Evolutionary conservation across 2,888 invertebrate species (phyloP).

Genomic region (Kuschelorhynchus macadamiae): DNA sequence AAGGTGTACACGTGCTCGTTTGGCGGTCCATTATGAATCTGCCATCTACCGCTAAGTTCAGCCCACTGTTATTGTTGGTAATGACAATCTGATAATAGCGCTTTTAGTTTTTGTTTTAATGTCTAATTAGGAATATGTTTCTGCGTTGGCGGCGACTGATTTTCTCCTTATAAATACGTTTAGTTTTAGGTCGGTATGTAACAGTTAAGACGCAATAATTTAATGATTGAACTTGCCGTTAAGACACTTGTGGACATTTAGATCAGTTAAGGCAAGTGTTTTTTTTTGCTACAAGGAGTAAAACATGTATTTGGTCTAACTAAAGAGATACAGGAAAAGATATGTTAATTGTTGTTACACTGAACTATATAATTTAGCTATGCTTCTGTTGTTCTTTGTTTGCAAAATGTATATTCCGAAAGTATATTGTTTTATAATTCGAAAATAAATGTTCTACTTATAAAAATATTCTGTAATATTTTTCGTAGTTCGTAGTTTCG

Average conservation of each 20-base stretch:
- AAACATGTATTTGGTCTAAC: too few relatives aligned
- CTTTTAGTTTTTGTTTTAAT: conserved; percentile 40
- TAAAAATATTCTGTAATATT: too few relatives aligned
- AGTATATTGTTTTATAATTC: too few relatives aligned
- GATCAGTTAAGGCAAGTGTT: conserved; percentile 9
- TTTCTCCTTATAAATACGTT: conserved; percentile 32
- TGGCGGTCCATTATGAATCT: conserved; percentile 62
- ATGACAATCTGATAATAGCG: conserved; percentile 52
- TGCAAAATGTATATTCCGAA: too few relatives aligned
- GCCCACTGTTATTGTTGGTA: conserved; percentile 55
- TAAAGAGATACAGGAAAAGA: too few relatives aligned
- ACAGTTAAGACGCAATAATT: conserved; percentile 5
- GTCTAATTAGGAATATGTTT: conserved; percentile 45
- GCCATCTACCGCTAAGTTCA: conserved; percentile 60
- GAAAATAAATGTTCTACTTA: too few relatives aligned
- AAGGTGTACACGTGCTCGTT: conserved; percentile 60
- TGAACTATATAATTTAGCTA: too few relatives aligned
- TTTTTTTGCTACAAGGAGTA: too few relatives aligned
- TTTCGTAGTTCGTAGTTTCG: too few relatives aligned
- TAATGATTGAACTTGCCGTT: conserved; percentile 3
- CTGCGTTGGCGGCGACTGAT: conserved; percentile 31
- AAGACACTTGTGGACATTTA: conserved; percentile 12
- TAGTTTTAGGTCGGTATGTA: too few relatives aligned
- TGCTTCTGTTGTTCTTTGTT: too few relatives aligned
- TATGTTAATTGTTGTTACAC: too few relatives aligned